Evolutionary conservation across 2,797 vertebrate species (phyloP).

Genomic region (Epinephelus awoara): DNA sequence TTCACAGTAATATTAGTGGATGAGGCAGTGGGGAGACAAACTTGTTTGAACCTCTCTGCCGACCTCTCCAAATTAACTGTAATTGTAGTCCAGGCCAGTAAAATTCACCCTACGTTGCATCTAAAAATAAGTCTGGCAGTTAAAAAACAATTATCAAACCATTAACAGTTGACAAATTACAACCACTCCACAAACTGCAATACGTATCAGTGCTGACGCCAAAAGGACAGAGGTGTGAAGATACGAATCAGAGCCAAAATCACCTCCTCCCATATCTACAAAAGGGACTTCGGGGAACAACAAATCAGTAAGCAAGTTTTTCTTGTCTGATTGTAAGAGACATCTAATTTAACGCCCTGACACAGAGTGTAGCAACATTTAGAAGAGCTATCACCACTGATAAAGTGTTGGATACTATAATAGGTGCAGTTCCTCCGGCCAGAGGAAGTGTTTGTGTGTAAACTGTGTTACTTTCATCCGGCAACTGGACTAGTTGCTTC

Average conservation of each 20-base stretch:
- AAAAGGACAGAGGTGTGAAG: neutral
- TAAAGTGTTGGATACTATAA: slow-evolving; percentile 37
- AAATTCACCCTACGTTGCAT: neutral
- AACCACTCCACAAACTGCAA: neutral
- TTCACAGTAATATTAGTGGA: neutral
- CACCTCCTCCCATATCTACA: neutral
- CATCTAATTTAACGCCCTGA: slow-evolving; percentile 50
- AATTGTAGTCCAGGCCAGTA: neutral
- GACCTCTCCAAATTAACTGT: neutral
- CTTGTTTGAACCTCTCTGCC: neutral
- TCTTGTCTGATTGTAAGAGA: slow-evolving; percentile 54
- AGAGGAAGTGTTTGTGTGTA: slow-evolving; percentile 34
- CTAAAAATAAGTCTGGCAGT: neutral
- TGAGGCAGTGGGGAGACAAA: neutral
- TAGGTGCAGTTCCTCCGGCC: slow-evolving; percentile 9
- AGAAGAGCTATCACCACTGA: slow-evolving; percentile 32
- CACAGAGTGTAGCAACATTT: slow-evolving; percentile 31
- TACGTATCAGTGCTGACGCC: neutral
- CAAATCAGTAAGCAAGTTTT: slow-evolving; percentile 20
- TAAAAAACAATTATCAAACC: slow-evolving; percentile 5
- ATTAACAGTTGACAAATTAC: slow-evolving; percentile 1
- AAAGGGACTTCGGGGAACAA: slow-evolving; percentile 15
- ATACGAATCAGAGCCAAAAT: neutral
- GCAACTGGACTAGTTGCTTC: slow-evolving; percentile 19
- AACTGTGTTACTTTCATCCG: slow-evolving; percentile 31